These are phyloP conservation scores for Cryptus armator DNA, from an alignment of 2,888 invertebrate species.

Conservation along the genomic window DNA sequence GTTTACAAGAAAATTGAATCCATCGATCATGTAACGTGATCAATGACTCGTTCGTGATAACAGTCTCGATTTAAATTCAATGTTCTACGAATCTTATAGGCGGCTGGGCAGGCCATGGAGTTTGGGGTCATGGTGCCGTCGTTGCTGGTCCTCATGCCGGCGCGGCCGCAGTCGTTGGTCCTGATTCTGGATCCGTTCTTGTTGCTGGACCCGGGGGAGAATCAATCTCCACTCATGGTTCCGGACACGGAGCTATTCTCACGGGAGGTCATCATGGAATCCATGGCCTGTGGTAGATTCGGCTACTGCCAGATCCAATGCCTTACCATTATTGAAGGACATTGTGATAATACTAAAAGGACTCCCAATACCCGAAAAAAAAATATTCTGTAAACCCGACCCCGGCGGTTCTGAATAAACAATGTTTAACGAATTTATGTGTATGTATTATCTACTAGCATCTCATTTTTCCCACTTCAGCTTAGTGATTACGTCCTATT, in stretches of 20 bases:
- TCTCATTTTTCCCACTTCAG: neutral
- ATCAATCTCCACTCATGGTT: conserved; percentile 69
- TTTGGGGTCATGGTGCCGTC: conserved; percentile 59
- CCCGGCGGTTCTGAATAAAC: conserved; percentile 29
- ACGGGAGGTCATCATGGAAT: conserved; percentile 50
- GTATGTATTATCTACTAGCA: neutral
- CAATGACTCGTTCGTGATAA: neutral
- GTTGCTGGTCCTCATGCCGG: conserved; percentile 70
- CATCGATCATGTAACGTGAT: conserved; percentile 17
- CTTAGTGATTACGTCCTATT: neutral
- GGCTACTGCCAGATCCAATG: neutral
- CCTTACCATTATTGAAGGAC: neutral
- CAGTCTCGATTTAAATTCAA: neutral
- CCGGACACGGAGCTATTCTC: conserved; percentile 68
- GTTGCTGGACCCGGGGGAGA: conserved; percentile 70
- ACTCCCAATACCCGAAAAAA: conserved; percentile 18
- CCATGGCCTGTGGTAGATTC: conserved; percentile 61
- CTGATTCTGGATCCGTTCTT: conserved; percentile 67
- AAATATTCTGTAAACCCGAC: conserved; percentile 37
- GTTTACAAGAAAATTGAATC: neutral
- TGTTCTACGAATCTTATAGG: conserved; percentile 37
- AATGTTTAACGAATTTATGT: conserved; percentile 12
- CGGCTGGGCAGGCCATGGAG: conserved; percentile 55
- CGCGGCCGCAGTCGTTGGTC: conserved; percentile 63
- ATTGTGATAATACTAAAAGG: neutral